These are phyloP conservation scores for Paragorgia papillata DNA, from an alignment of 92 coral and sea anemone genomes.

Conservation along the genomic window DNA sequence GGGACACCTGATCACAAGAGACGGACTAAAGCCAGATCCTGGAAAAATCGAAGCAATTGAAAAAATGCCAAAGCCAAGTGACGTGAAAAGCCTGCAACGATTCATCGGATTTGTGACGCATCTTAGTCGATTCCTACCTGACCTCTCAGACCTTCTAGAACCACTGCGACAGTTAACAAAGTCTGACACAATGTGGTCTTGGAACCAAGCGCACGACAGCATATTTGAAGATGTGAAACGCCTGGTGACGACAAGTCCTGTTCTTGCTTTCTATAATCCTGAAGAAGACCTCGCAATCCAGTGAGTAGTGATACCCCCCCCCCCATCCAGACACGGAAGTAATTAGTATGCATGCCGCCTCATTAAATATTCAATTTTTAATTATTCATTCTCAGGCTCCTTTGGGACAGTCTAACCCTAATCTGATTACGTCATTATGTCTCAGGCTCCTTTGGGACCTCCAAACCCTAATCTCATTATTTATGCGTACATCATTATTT, in stretches of 20 bases:
- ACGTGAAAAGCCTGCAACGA: constrained; percentile 32
- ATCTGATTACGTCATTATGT: no score
- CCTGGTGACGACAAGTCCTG: constrained; percentile 25
- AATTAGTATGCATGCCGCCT: no score
- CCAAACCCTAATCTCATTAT: no score
- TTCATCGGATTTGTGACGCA: constrained; percentile 37
- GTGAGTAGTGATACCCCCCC: no score
- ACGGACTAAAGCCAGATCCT: constrained; percentile 43
- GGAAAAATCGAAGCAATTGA: not conserved
- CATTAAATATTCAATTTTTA: no score
- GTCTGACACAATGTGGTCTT: constrained; percentile 23
- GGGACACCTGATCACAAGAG: constrained; percentile 40
- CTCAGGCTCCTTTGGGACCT: no score
- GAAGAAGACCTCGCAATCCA: constrained; percentile 31
- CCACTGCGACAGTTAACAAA: constrained; percentile 32
- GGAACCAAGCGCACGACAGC: constrained; percentile 38
- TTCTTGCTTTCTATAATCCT: constrained; percentile 41
- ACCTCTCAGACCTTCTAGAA: constrained; percentile 30
- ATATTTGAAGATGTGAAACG: constrained; percentile 23
- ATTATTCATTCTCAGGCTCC: no score
- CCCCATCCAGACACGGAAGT: no score
- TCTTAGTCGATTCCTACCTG: constrained; percentile 37
- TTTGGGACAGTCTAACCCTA: no score
- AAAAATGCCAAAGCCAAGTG: constrained; percentile 36
- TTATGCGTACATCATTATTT: no score